Percentiles rank a stretch among this genome's conserved stretches.
These are phyloP conservation scores for Cepphus grylle DNA, from an alignment of 2,113 vertebrate species.

Conservation along the genomic window DNA sequence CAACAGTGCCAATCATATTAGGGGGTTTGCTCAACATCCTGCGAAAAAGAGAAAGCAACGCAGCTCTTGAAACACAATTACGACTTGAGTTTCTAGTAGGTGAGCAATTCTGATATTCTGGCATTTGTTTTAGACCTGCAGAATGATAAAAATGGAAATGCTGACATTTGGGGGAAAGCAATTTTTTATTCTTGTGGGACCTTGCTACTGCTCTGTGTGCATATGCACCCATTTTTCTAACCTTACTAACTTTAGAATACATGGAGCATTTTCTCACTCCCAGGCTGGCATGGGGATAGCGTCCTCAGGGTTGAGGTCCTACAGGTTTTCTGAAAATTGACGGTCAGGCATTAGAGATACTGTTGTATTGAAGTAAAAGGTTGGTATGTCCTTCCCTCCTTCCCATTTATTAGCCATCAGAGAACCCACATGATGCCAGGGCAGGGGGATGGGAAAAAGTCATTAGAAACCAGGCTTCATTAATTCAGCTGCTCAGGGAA, in stretches of 20 bases:
- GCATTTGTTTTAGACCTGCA: background rate
- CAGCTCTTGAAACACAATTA: background rate
- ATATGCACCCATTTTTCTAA: background rate
- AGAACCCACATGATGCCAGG: background rate
- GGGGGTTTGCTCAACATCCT: background rate
- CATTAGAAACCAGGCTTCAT: conserved; percentile 37
- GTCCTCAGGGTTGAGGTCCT: background rate
- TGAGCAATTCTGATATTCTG: background rate
- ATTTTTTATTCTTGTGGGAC: background rate
- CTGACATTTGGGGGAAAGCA: background rate
- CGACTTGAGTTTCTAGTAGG: background rate
- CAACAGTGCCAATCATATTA: background rate
- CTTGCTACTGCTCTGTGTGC: background rate
- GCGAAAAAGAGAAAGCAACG: background rate
- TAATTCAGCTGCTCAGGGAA: background rate
- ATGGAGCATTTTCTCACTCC: background rate
- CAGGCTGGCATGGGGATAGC: background rate
- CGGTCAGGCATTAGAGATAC: background rate
- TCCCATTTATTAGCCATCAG: background rate
- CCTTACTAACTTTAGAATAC: background rate
- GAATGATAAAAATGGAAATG: background rate
- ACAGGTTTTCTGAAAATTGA: background rate
- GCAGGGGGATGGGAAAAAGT: background rate
- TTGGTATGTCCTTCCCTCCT: background rate
- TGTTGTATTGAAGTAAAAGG: background rate